These are phyloP conservation scores for Drosophila sturtevanti DNA, from an alignment of 1,140 invertebrate species.

Conservation along the genomic window DNA sequence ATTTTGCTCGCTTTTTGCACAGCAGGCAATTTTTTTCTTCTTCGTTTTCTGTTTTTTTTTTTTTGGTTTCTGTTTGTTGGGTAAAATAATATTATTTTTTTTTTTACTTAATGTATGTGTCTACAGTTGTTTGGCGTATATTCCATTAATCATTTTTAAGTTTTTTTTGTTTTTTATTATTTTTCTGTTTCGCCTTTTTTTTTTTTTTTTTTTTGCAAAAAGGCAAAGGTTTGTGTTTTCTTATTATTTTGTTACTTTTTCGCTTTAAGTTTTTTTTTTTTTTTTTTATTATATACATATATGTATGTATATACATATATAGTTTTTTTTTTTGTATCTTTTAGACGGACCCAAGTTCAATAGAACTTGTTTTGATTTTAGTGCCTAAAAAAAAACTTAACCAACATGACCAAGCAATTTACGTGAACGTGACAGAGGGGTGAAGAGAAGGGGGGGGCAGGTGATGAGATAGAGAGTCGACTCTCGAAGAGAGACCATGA, in stretches of 20 bases:
- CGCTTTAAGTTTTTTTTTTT: background rate
- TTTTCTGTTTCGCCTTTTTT: background rate
- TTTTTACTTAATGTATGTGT: constrained; percentile 18
- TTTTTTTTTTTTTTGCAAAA: constrained; percentile 1
- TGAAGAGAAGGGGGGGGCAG: background rate
- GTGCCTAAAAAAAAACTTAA: constrained; percentile 59
- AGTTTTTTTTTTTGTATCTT: background rate
- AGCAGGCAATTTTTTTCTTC: constrained; percentile 34
- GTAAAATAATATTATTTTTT: constrained; percentile 56
- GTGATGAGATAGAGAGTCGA: constrained; percentile 31
- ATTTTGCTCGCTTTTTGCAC: constrained; percentile 24
- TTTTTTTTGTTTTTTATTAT: background rate
- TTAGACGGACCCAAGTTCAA: constrained; percentile 61
- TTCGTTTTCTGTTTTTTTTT: constrained; percentile 21
- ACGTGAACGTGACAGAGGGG: background rate
- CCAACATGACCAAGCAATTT: constrained; percentile 52
- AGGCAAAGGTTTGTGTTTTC: background rate
- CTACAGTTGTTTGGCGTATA: constrained; percentile 3
- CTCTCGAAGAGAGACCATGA: constrained; percentile 13
- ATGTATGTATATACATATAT: too few species aligned
- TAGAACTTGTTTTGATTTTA: constrained; percentile 74
- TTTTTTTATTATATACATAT: too few species aligned
- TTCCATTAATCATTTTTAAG: constrained; percentile 18
- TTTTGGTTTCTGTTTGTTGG: constrained; percentile 31
- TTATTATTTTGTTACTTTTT: background rate